A percentile compares a stretch with the other conserved stretches of the same genome.
Conservation (phyloP, 2,113 vertebrate species). For the Oxygymnocypris stewartii region DNA sequence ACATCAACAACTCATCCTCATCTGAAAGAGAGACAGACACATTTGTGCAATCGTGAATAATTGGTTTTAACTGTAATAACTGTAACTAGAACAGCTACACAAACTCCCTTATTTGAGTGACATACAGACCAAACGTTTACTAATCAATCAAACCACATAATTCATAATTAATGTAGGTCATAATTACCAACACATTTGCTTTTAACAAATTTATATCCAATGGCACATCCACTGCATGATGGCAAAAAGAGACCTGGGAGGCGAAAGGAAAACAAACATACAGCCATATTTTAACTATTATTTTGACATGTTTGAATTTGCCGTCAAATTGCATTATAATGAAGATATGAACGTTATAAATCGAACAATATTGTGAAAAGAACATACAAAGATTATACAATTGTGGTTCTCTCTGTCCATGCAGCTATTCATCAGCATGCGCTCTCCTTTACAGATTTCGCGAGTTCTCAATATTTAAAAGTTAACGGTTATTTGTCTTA, state of each 20-base stretch:
- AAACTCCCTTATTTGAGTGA: background rate
- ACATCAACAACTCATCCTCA: too few relatives aligned
- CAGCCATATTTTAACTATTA: background rate
- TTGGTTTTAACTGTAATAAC: too few relatives aligned
- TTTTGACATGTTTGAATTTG: background rate
- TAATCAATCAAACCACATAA: background rate
- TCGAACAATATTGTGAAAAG: background rate
- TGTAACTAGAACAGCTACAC: too few relatives aligned
- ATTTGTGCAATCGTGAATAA: too few relatives aligned
- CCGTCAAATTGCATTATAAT: background rate
- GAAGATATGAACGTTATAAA: background rate
- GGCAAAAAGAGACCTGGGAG: conserved; percentile 10
- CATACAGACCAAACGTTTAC: background rate
- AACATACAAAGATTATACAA: background rate
- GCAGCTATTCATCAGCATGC: too few relatives aligned
- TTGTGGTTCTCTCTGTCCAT: background rate
- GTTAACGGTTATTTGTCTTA: background rate
- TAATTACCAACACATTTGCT: conserved; percentile 17
- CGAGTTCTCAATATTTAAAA: background rate
- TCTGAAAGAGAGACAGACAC: too few relatives aligned
- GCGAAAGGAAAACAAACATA: background rate
- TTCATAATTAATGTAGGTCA: background rate
- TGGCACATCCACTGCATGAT: conserved; percentile 21
- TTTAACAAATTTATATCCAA: background rate
- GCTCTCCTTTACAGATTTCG: background rate